phyloP scores from a whole-genome alignment of 2,888 invertebrate genomes.

The Ectemnius cavifrons region DNA sequence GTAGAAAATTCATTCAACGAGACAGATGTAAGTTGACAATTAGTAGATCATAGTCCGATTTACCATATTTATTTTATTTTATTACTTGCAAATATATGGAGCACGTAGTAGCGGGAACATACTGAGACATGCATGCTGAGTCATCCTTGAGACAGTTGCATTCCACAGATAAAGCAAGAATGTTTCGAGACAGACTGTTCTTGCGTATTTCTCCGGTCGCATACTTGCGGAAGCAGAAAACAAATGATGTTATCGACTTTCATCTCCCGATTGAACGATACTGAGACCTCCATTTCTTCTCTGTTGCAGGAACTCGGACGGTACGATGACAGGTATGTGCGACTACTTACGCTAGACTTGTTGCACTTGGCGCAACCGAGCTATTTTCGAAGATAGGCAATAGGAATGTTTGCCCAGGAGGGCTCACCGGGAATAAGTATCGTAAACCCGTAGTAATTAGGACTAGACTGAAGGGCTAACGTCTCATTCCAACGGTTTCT shows the following conservation, averaged over 20 bases:
- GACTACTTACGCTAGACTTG: too few relatives aligned
- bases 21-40: too few relatives aligned
- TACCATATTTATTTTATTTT: too few relatives aligned
- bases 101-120: slow-evolving; percentile 40
- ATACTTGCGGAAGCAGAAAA: too few relatives aligned
- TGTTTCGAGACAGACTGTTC: slow-evolving; percentile 20
- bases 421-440: background rate
- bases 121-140: slow-evolving; percentile 54
- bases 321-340: slow-evolving; percentile 60
- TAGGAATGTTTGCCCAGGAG: background rate
- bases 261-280: too few relatives aligned
- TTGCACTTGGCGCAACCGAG: too few relatives aligned
- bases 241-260: too few relatives aligned
- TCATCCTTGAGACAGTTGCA: slow-evolving; percentile 58
- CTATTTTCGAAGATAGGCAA: too few relatives aligned
- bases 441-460: slow-evolving; percentile 27
- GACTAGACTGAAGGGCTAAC: slow-evolving; percentile 46
- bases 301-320: slow-evolving; percentile 65
- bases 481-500: too few relatives aligned
- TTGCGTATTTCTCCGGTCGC: too few relatives aligned
- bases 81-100: slow-evolving; percentile 20
- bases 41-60: too few relatives aligned
- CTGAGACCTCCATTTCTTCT: slow-evolving; percentile 28
- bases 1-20: too few relatives aligned
- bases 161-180: slow-evolving; percentile 56